Conservation (phyloP, 2,113 vertebrate species). For the Orthonyx spaldingii region DNA sequence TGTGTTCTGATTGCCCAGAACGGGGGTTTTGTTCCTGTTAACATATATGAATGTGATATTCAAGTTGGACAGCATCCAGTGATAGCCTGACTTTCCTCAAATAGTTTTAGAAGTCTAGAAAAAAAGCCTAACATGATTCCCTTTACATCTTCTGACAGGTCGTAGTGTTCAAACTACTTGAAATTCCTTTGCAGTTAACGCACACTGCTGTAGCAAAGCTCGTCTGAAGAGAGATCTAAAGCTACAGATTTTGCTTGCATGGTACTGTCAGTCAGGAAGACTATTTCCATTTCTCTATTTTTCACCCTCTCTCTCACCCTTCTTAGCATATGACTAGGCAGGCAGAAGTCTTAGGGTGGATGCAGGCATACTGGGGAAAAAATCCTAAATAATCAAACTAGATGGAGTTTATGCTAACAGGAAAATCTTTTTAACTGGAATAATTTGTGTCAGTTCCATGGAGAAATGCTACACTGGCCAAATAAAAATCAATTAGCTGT, state of each 20-base stretch:
- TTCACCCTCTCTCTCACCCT: not conserved
- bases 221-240: constrained; percentile 28
- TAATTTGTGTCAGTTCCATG: not conserved
- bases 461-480: not conserved
- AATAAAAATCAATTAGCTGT: not conserved
- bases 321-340: not conserved
- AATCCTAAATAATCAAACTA: not conserved
- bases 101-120: constrained; percentile 5
- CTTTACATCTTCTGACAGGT: constrained; percentile 26
- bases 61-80: constrained; percentile 5
- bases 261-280: constrained; percentile 37
- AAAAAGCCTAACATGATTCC: not conserved
- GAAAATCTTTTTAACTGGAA: not conserved
- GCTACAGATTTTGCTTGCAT: constrained; percentile 44
- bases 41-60: not conserved
- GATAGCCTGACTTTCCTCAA: constrained; percentile 11
- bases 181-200: not conserved
- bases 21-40: not conserved
- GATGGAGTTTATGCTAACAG: not conserved
- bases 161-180: constrained; percentile 4
- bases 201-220: not conserved
- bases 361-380: not conserved
- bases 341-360: not conserved
- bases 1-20: not conserved
- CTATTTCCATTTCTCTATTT: constrained; percentile 10